Base-by-base conservation (phyloP, 2,888 invertebrate genomes). In the Lingula anatina region DNA sequence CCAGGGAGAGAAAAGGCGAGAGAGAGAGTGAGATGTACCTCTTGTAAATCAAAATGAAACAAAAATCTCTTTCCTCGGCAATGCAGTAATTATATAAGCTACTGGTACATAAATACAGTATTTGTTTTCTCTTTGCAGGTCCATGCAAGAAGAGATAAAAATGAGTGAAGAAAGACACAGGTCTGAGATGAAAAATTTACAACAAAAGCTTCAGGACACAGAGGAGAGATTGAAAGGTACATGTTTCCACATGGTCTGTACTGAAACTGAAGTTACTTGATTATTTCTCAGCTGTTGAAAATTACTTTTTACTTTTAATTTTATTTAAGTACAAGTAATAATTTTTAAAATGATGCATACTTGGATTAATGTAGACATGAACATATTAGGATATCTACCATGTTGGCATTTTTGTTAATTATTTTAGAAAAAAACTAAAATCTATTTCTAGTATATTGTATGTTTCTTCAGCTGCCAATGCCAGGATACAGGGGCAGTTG, bases 211-310 rank as follows among this genome's bases (percentile, higher is more conserved):
- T 4, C 50, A 56, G 41, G 68, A 70, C 20, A 51, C 65, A 36
- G 70, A 70, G 28, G 68, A 68, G 50, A 60, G 63, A 57, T 53
- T 71, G n/a, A 70, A 70, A 67, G 68, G 71, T 69, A 2, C n/a
- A 24, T 15, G 25, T 15, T 23, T 27, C 23, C 15, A 12, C 15
- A 9, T 24, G 12, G 21, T 25, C 21, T 15, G 12, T 9, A 25
- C 23, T 12, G 24, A 9, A 24, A 23, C 15, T 43, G 7, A 43
- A 20, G 9, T 43, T 25, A 7, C 24, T 12, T 18, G 21, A 23
- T 43, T 25, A n/a, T n/a, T n/a, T n/a, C n/a, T 39, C 37, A 46
- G 37, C 18, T 31, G 3, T 42, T n/a, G n/a, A 21, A 28, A 5
- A 24, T 23, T 12, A 9, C 12, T 21, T 35, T 12, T 31, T 20